A percentile compares a stretch with the other conserved stretches of the same genome.
These are phyloP conservation scores for Tetragnatha versicolor DNA, from an alignment of 1,140 invertebrate genomes.

Conservation along the genomic window DNA sequence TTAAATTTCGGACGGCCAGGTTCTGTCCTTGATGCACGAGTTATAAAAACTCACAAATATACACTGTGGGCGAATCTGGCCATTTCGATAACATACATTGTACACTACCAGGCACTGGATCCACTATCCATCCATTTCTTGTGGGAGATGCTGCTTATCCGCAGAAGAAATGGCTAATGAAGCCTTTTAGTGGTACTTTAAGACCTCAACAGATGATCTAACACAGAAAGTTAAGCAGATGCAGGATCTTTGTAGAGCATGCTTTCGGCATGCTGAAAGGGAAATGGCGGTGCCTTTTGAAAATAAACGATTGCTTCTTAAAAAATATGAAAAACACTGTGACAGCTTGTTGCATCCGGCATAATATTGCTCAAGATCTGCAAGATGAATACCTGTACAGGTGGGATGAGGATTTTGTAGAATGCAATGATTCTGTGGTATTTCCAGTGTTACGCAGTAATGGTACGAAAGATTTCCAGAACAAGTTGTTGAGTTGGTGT, in stretches of 20 bases:
- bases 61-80: not conserved
- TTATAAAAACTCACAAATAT: conserved; percentile 59
- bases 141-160: not conserved
- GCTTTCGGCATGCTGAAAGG: conserved; percentile 3
- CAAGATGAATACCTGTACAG: not conserved
- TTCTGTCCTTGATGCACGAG: not conserved
- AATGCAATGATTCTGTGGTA: not conserved
- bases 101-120: not conserved
- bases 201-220: not conserved
- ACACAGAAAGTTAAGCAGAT: not conserved
- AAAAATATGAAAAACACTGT: not conserved
- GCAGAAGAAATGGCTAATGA: not conserved
- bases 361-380: too few species aligned
- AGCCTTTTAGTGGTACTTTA: not conserved
- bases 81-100: not conserved
- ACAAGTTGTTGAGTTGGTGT: not conserved
- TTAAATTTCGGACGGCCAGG: not conserved
- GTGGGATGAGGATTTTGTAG: not conserved
- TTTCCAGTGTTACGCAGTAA: not conserved
- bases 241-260: not conserved
- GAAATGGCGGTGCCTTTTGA: not conserved
- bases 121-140: not conserved
- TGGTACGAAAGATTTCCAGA: not conserved
- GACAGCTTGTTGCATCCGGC: not conserved
- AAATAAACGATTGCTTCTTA: not conserved